Percentiles rank a stretch among this genome's conserved stretches.
These are phyloP conservation scores for Eulemur rufifrons DNA, from an alignment of 2,113 vertebrate species.

Conservation along the genomic window DNA sequence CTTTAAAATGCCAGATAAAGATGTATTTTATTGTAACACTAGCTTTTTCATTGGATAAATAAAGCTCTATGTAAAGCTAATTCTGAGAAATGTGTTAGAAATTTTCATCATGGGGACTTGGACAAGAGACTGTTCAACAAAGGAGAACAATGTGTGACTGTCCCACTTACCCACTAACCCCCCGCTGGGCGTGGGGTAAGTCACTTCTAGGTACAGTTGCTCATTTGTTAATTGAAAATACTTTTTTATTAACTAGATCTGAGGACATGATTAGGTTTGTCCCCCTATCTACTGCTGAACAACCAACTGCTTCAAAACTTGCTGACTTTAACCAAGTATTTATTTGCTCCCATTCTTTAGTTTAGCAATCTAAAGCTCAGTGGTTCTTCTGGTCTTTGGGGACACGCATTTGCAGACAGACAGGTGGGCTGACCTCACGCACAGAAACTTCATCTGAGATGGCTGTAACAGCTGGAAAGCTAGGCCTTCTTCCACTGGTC, in stretches of 20 bases:
- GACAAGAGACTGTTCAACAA: constrained; percentile 46
- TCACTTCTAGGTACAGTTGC: constrained; percentile 22
- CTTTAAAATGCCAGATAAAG: constrained; percentile 32
- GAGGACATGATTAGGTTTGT: neutral
- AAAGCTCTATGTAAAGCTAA: constrained; percentile 40
- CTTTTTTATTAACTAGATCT: neutral
- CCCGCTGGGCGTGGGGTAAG: neutral
- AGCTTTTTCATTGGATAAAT: constrained; percentile 35
- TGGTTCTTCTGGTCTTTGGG: neutral
- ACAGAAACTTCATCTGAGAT: neutral
- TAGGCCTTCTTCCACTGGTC: neutral
- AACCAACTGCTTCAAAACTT: neutral
- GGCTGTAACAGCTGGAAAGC: neutral
- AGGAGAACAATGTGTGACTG: constrained; percentile 32
- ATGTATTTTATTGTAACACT: constrained; percentile 3
- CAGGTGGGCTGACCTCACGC: neutral
- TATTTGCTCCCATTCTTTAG: neutral
- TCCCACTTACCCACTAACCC: neutral
- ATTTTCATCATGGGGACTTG: constrained; percentile 28
- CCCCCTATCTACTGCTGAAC: neutral
- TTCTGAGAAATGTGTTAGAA: constrained; percentile 46
- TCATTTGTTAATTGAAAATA: constrained; percentile 28
- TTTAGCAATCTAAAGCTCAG: neutral
- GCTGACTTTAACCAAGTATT: neutral
- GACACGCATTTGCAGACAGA: neutral